Conservation (phyloP, 2,888 invertebrate species). For the Auanema freiburgensis region DNA sequence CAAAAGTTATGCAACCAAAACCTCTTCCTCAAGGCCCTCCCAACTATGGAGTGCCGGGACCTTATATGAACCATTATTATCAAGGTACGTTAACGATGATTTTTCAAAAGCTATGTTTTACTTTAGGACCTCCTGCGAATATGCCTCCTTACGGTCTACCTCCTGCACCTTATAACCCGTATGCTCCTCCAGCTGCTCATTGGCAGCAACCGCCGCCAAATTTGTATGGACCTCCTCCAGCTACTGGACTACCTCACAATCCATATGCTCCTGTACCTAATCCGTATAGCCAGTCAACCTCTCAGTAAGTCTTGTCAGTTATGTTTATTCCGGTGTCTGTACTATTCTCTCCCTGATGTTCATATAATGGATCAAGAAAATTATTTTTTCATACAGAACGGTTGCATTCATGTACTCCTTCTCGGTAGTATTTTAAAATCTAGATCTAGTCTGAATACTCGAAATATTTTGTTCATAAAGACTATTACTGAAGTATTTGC, state of each 20-base stretch:
- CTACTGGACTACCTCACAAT: slow-evolving; percentile 14
- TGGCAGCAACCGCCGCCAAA: slow-evolving; percentile 3
- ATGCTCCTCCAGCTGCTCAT: slow-evolving; percentile 11
- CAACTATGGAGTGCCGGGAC: slow-evolving; percentile 7
- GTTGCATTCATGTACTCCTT: too few species aligned
- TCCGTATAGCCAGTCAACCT: slow-evolving; percentile 16
- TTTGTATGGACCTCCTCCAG: slow-evolving; percentile 5
- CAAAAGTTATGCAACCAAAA: too few species aligned
- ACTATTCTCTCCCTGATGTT: too few species aligned
- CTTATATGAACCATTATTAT: slow-evolving; percentile 11
- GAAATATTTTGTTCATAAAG: too few species aligned
- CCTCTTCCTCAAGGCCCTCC: slow-evolving; percentile 7
- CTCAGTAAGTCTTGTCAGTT: slow-evolving; percentile 5
- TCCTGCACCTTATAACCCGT: slow-evolving; percentile 3
- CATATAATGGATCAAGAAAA: too few species aligned
- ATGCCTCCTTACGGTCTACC: slow-evolving; percentile 12
- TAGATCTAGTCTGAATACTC: too few species aligned
- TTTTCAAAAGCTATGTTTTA: too few species aligned
- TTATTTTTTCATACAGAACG: too few species aligned
- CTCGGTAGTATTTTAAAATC: too few species aligned
- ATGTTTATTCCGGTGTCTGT: not conserved
- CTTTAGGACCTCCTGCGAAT: not conserved
- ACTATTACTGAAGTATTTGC: too few species aligned
- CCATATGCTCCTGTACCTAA: slow-evolving; percentile 22
- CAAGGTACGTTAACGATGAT: slow-evolving; percentile 7